Conservation (phyloP, 2,888 invertebrate genomes). For the Drosophila longiperda region DNA sequence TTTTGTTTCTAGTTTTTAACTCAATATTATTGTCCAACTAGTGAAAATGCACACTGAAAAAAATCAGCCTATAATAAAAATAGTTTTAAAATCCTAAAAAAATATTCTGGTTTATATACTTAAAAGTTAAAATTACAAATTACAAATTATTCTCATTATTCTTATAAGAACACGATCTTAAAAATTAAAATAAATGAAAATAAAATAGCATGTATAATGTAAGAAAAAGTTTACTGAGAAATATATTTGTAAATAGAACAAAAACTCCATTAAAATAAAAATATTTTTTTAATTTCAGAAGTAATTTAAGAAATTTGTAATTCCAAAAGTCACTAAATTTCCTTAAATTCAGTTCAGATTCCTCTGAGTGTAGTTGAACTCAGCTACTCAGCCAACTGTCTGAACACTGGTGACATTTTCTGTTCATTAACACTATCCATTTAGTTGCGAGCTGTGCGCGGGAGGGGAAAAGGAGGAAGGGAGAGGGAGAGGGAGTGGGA, state of each 20-base stretch:
- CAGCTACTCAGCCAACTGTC: not conserved
- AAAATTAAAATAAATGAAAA: not conserved
- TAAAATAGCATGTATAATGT: not conserved
- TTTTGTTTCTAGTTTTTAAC: not conserved
- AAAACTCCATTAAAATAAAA: not conserved
- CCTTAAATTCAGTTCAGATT: not conserved
- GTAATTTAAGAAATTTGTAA: not conserved
- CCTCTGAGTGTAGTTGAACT: not conserved
- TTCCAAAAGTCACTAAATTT: not conserved
- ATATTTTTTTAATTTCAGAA: not conserved
- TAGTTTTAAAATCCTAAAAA: not conserved
- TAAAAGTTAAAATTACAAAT: too few species aligned
- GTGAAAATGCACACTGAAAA: not conserved
- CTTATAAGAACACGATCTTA: not conserved
- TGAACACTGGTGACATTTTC: not conserved
- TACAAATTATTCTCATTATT: not conserved
- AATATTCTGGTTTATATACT: not conserved
- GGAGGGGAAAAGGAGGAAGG: not conserved
- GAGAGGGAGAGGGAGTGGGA: not conserved
- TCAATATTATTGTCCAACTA: not conserved
- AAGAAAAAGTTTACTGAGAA: not conserved
- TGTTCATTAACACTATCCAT: not conserved
- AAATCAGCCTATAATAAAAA: not conserved
- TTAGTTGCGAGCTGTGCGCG: constrained; percentile 1
- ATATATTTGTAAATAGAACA: not conserved